phyloP scores from a whole-genome alignment of 2,888 invertebrate species.

The Operophtera brumata region DNA sequence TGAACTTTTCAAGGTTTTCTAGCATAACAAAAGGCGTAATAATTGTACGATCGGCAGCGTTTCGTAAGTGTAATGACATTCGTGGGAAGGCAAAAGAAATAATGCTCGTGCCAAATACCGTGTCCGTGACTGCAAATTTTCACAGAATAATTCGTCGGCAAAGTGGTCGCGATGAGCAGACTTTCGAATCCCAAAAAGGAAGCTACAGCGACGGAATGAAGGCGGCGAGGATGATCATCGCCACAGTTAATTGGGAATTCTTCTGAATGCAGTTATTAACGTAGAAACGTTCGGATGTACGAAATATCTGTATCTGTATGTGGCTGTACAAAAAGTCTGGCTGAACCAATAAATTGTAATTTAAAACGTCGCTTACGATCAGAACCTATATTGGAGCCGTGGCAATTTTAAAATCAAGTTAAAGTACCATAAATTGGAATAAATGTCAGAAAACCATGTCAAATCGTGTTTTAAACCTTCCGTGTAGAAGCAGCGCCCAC shows the following conservation, averaged over 20 bases:
- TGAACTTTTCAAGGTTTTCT: neutral
- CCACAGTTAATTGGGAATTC: constrained; percentile 1
- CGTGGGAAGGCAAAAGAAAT: constrained; percentile 38
- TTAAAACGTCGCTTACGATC: constrained; percentile 6
- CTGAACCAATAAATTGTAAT: constrained; percentile 2
- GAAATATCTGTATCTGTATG: no score
- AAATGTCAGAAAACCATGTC: constrained; percentile 47
- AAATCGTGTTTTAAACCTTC: constrained; percentile 50
- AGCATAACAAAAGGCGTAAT: constrained; percentile 2
- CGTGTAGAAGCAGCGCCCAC: constrained; percentile 53
- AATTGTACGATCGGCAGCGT: constrained; percentile 11
- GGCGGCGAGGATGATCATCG: constrained; percentile 23
- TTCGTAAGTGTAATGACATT: constrained; percentile 40
- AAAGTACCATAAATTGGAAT: constrained; percentile 37
- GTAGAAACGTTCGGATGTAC: no score
- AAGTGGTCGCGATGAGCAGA: constrained; percentile 36
- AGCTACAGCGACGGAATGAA: constrained; percentile 42
- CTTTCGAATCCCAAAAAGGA: constrained; percentile 53
- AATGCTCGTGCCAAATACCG: constrained; percentile 43
- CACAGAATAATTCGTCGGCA: constrained; percentile 41
- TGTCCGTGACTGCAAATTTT: constrained; percentile 45
- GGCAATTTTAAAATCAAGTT: constrained; percentile 3
- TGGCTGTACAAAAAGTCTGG: no score
- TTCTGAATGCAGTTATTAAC: constrained; percentile 27
- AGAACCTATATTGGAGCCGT: neutral